Percentiles rank a stretch among this genome's conserved stretches.
phyloP scores from a whole-genome alignment of 2,888 invertebrate genomes.

The Coenonympha arcania region DNA sequence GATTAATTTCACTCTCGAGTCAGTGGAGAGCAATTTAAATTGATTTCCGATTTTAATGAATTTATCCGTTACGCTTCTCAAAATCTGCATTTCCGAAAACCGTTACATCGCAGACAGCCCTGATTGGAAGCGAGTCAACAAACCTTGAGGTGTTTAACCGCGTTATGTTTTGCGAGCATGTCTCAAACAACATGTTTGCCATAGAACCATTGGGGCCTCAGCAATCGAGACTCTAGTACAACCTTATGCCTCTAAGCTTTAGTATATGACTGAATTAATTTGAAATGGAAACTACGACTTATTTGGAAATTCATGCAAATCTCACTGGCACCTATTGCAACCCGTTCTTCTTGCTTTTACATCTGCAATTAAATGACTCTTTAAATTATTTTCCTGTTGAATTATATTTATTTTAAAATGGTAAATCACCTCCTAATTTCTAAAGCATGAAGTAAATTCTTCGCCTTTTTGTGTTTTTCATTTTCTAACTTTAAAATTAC shows the following conservation, averaged over 20 bases:
- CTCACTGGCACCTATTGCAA: background rate
- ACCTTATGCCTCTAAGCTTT: background rate
- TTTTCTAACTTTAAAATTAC: too few species aligned
- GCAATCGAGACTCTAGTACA: too few species aligned
- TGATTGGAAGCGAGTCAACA: conserved; percentile 35
- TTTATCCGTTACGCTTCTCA: background rate
- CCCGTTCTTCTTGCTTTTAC: background rate
- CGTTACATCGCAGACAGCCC: conserved; percentile 18
- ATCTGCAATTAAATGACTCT: background rate
- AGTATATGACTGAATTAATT: background rate
- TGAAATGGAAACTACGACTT: background rate
- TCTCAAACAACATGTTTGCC: conserved; percentile 28
- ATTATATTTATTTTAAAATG: background rate
- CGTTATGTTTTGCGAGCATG: conserved; percentile 51
- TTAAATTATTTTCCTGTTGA: background rate
- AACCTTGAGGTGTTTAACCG: conserved; percentile 55
- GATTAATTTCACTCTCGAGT: background rate
- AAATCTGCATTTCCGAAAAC: conserved; percentile 1
- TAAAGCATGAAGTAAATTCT: too few species aligned
- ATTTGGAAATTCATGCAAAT: background rate
- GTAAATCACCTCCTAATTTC: background rate
- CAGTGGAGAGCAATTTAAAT: background rate
- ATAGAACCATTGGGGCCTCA: conserved; percentile 10
- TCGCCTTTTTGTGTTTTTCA: too few species aligned
- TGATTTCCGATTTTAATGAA: background rate